Conservation (phyloP, 2,888 invertebrate genomes). For the Protula sp. region DNA sequence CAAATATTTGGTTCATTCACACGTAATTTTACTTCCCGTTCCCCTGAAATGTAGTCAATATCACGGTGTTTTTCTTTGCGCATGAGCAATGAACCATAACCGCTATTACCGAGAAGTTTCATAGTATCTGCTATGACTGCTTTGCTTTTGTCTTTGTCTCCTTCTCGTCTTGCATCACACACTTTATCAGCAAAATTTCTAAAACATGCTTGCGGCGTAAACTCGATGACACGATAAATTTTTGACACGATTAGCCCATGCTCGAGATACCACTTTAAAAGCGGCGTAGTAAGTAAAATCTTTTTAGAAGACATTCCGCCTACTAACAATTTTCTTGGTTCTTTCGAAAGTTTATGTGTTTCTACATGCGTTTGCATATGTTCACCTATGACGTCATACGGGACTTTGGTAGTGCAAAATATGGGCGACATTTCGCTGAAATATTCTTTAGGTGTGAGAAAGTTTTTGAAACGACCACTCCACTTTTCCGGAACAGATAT, state of each 20-base stretch:
- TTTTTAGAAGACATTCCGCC: conserved; percentile 4
- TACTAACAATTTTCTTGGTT: not conserved
- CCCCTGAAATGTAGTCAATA: not conserved
- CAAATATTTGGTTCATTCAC: not conserved
- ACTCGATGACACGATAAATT: not conserved
- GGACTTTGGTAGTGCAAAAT: not conserved
- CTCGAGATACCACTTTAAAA: not conserved
- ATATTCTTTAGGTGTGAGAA: not conserved
- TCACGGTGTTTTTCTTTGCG: conserved; percentile 1
- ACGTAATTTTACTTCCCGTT: not conserved
- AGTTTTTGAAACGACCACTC: not conserved
- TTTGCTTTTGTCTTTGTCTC: conserved; percentile 10
- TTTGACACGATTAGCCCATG: not conserved
- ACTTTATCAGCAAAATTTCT: conserved; percentile 1
- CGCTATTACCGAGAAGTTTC: conserved; percentile 16
- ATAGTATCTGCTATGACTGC: conserved; percentile 17
- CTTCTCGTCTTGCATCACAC: conserved; percentile 13
- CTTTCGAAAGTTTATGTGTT: not conserved
- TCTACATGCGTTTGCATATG: not conserved
- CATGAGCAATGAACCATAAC: conserved; percentile 24
- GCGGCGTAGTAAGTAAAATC: not conserved
- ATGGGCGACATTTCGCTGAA: not conserved
- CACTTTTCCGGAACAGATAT: not conserved
- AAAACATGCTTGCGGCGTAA: not conserved
- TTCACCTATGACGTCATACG: not conserved